These are phyloP conservation scores for Pomacea maculata DNA, from an alignment of 1,140 invertebrate species.

Conservation along the genomic window DNA sequence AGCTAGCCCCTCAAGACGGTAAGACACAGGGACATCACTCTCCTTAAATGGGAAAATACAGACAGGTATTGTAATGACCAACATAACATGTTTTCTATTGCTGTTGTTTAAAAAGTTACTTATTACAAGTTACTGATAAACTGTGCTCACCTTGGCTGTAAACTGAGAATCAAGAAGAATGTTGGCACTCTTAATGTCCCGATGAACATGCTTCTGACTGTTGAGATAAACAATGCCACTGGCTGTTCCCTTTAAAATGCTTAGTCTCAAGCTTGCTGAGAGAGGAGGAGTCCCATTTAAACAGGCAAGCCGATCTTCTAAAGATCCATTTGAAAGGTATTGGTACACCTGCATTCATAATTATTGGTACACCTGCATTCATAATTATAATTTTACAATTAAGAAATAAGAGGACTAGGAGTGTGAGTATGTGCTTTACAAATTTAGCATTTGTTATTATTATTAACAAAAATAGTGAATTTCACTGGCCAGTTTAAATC, in stretches of 20 bases:
- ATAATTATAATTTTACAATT: too few species aligned
- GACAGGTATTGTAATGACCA: too few species aligned
- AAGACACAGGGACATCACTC: too few species aligned
- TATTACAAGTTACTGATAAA: background rate
- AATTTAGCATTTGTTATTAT: too few species aligned
- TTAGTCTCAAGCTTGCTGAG: conserved; percentile 68
- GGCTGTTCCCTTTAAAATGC: conserved; percentile 72
- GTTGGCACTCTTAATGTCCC: conserved; percentile 82
- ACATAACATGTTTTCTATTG: too few species aligned
- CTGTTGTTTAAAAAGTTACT: too few species aligned
- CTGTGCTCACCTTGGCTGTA: conserved; percentile 65
- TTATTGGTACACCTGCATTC: background rate
- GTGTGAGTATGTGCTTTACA: too few species aligned
- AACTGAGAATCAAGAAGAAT: conserved; percentile 74
- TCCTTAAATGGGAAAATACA: too few species aligned
- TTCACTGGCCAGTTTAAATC: too few species aligned
- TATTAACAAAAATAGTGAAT: too few species aligned
- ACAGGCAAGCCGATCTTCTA: conserved; percentile 84
- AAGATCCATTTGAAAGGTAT: conserved; percentile 89
- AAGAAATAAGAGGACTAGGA: too few species aligned
- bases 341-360: conserved; percentile 76
- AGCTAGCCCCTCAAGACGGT: too few species aligned
- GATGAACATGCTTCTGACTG: conserved; percentile 73
- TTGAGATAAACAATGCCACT: conserved; percentile 74
- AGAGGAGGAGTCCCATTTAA: conserved; percentile 65